Conservation (phyloP, 2,113 vertebrate genomes). For the Grallaria varia region DNA sequence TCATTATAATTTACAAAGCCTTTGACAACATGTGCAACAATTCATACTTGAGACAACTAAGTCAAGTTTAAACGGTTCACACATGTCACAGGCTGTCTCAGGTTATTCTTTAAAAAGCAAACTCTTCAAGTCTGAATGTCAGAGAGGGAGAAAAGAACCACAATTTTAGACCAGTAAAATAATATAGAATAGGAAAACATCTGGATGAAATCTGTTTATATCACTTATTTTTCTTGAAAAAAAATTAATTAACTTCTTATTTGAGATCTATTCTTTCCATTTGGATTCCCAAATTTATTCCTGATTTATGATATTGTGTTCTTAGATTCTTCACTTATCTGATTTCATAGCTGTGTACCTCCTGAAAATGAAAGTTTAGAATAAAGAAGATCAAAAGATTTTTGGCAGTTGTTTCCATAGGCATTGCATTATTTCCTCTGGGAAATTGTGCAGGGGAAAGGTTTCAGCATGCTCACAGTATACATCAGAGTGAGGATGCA, state of each 20-base stretch:
- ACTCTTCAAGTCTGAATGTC: neutral
- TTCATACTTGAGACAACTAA: neutral
- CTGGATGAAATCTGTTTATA: neutral
- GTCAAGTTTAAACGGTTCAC: neutral
- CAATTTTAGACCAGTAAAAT: neutral
- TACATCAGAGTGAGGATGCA: neutral
- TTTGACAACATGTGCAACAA: neutral
- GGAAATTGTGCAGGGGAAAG: neutral
- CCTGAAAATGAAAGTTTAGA: constrained; percentile 9
- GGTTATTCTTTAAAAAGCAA: neutral
- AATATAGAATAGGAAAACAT: neutral
- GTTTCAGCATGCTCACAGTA: neutral
- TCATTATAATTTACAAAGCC: neutral
- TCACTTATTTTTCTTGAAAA: neutral
- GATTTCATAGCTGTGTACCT: neutral
- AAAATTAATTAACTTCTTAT: neutral
- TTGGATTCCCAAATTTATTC: neutral
- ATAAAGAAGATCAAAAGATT: constrained; percentile 5
- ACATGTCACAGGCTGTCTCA: neutral
- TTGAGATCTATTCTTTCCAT: neutral
- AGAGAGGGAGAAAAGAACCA: neutral
- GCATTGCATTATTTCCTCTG: constrained; percentile 5
- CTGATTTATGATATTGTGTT: neutral
- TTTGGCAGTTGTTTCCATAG: neutral
- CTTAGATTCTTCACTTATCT: neutral